phyloP scores from a whole-genome alignment of 2,888 invertebrate genomes.

The Cactoblastis cactorum region DNA sequence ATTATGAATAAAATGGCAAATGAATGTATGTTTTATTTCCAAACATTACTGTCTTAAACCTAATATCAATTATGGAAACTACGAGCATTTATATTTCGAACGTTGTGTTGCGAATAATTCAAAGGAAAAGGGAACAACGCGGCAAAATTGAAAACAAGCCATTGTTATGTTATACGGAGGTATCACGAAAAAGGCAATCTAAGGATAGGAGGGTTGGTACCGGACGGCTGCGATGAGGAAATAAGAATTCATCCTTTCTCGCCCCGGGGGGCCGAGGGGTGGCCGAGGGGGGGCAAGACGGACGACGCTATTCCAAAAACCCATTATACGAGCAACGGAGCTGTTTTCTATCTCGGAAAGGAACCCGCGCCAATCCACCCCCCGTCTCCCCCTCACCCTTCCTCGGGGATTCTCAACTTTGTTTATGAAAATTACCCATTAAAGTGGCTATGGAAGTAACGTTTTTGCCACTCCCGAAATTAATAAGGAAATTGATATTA shows the following conservation, averaged over 20 bases:
- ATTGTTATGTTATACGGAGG: conserved; percentile 77
- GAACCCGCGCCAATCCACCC: conserved; percentile 55
- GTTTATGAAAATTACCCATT: conserved; percentile 79
- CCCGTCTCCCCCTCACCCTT: conserved; percentile 41
- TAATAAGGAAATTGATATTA: conserved; percentile 77
- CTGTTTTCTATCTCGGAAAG: conserved; percentile 80
- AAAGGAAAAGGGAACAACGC: conserved; percentile 42
- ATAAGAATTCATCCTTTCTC: conserved; percentile 80
- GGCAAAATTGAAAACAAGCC: conserved; percentile 77
- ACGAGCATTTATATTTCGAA: neutral
- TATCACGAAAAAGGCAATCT: conserved; percentile 76
- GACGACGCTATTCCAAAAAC: conserved; percentile 85
- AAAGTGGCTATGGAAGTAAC: conserved; percentile 78
- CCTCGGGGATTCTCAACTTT: conserved; percentile 73
- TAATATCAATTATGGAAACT: neutral
- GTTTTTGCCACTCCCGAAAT: conserved; percentile 75
- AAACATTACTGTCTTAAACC: neutral
- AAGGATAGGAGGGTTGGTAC: conserved; percentile 73
- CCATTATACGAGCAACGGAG: conserved; percentile 84
- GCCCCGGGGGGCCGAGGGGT: conserved; percentile 50
- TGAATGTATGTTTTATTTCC: no score
- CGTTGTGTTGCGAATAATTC: conserved; percentile 14
- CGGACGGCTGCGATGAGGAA: conserved; percentile 78
- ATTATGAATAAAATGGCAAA: no score
- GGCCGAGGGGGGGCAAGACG: conserved; percentile 73